phyloP scores from a whole-genome alignment of 2,113 vertebrate genomes.

The Ursus arctos region DNA sequence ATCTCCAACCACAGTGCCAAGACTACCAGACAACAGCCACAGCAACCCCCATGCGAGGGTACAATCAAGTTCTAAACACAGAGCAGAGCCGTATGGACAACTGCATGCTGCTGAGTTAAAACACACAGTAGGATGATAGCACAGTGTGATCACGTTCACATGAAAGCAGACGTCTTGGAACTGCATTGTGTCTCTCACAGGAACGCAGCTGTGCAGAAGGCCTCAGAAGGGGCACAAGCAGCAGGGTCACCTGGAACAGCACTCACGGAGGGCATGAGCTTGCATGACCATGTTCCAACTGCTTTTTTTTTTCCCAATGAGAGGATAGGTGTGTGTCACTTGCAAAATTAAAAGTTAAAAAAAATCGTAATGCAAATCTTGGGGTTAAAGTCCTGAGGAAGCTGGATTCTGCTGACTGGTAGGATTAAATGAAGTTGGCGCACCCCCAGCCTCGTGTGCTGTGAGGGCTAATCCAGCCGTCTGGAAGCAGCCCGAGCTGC shows the following conservation, averaged over 20 bases:
- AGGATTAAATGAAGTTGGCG: not conserved
- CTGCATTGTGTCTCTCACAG: not conserved
- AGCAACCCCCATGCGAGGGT: not conserved
- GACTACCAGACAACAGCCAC: not conserved
- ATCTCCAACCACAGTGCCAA: not conserved
- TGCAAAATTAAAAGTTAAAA: not conserved
- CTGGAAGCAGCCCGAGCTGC: not conserved
- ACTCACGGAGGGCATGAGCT: accelerated
- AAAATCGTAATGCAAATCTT: not conserved
- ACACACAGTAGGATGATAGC: not conserved
- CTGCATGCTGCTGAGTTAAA: not conserved
- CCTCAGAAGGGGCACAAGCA: not conserved
- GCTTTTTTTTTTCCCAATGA: not conserved
- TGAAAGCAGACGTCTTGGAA: not conserved
- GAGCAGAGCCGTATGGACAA: not conserved
- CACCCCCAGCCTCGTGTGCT: too few species aligned
- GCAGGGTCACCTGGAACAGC: not conserved
- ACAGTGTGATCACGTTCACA: not conserved
- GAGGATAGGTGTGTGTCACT: not conserved
- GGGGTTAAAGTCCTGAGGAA: not conserved
- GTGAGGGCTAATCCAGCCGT: not conserved
- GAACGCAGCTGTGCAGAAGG: not conserved
- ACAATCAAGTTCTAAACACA: not conserved
- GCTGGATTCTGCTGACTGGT: not conserved
- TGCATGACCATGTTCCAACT: not conserved